Base-by-base conservation (phyloP, 92 coral and sea anemone genomes). In the Virgularia gustaviana region DNA sequence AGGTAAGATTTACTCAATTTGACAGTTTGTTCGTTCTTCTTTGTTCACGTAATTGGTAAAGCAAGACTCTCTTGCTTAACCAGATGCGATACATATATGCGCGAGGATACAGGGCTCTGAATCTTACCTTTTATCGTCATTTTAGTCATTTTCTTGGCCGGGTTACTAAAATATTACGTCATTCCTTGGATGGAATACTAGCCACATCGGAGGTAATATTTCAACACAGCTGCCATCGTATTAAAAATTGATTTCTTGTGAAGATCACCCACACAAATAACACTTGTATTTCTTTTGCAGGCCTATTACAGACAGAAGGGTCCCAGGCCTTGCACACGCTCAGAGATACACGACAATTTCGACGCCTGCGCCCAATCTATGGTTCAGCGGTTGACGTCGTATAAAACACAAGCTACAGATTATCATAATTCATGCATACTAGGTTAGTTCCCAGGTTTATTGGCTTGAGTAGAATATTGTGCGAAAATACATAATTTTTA, bases 391-490 rank as follows among this genome's bases (percentile, higher is more conserved):
- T 65, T 89, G 80, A 80, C 59, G 24, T 89, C 96, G 3, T 94
- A 94, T 78, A 94, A 74, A 79, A 85, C 94, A 12, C 99, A 94
- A 59, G 88, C 96, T 16, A 95, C 87, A 25, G 99, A 94, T 58
- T 94, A 94, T 80, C 94, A 92, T 62, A 92, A 92, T 71, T 89
- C 96, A 2, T 94, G 96, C 41, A 94, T 94, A 27, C 99, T 89
- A 81, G 99, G 96, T 94, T 36, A 61, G 65, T 9, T 56, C 13
- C 51, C 4, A 43, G 19, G 5, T 43, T 20, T 43, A 43, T 16
- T 43, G 19, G 5, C 5, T 43, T 43, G 51, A 43, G 1, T 43
- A 43, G n/a, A n/a, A n/a, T n/a, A n/a, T n/a, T n/a, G n/a, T n/a
- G n/a, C n/a, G n/a, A n/a, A n/a, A n/a, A n/a, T n/a, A n/a, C n/a